Base-by-base conservation (phyloP, 2,113 vertebrate species). In the Phoxinus phoxinus region DNA sequence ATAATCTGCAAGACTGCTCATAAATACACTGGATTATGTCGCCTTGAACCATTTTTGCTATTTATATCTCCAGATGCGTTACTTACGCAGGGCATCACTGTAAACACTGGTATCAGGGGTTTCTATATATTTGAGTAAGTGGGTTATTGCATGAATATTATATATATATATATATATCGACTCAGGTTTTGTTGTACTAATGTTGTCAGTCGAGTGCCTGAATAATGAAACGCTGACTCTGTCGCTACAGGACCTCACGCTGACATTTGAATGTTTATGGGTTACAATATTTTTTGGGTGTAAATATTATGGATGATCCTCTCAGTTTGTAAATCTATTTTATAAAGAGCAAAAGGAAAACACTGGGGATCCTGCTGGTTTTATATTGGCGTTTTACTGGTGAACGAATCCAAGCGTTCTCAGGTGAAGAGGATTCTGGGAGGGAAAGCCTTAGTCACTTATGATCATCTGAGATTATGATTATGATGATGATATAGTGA, bases 181-280 rank as follows among this genome's bases (percentile, higher is more conserved):
- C 35, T 67, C 63, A 67, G 17, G 63, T 69, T 65, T 17, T 69
- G 8, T 10, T 69, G 19, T 11, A 4, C 19, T 21, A 35, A 35
- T 69, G 8, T 10, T 35, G 1, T 27, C 30, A 32, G 30, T 32
- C 30, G 17, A 32, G 65, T 21, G 32, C 65, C 23, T 21, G 65
- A 69, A 67, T 9, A 17, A 21, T 69, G 30, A 65, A 65, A 15
- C 25, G 6, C 5, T 2, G 5, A 65, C 7, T 46, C 44, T 12
- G 46, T 21, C 2, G 1, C 9, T 2, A 35, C 65, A 37, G 67
- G 25, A 76, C 46, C 46, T 53, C 73, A 74, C 32, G 23, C 72
- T 74, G 73, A 76, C 46, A 6, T 32, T 21, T 53, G 73, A 53
- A 76, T 76, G 73, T 76, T 44, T 75, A 48, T 27, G 73, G 71